phyloP scores from a whole-genome alignment of 1,140 invertebrate genomes.

The Drosophila novamexicana region DNA sequence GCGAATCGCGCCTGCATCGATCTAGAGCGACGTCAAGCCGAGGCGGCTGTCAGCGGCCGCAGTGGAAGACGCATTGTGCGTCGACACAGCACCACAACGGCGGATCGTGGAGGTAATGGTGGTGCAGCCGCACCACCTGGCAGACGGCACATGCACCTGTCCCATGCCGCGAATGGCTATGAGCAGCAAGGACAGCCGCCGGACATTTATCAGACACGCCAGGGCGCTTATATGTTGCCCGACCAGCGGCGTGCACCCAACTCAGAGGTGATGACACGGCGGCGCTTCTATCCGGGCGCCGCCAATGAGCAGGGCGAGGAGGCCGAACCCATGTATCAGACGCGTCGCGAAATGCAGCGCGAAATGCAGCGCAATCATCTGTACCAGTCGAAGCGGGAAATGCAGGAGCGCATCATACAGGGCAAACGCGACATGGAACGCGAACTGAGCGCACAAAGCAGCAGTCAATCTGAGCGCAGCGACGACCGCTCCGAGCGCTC shows the following conservation, averaged over 20 bases:
- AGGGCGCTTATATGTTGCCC: slow-evolving; percentile 78
- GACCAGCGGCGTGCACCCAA: slow-evolving; percentile 78
- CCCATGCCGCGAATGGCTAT: slow-evolving; percentile 23
- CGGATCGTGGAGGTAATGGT: slow-evolving; percentile 57
- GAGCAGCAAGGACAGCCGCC: slow-evolving; percentile 45
- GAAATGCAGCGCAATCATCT: slow-evolving; percentile 81
- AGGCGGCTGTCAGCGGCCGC: slow-evolving; percentile 49
- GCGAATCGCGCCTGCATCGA: slow-evolving; percentile 83
- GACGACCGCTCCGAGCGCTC: slow-evolving; percentile 71
- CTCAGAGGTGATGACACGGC: slow-evolving; percentile 77
- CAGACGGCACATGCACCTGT: slow-evolving; percentile 31
- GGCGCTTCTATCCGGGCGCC: slow-evolving; percentile 75
- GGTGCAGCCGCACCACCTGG: neutral
- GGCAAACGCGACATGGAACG: slow-evolving; percentile 80
- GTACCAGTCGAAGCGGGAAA: slow-evolving; percentile 80
- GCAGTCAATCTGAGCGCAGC: slow-evolving; percentile 65
- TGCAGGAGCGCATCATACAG: slow-evolving; percentile 81
- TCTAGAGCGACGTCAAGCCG: slow-evolving; percentile 76
- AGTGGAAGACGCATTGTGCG: slow-evolving; percentile 71
- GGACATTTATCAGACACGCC: slow-evolving; percentile 79
- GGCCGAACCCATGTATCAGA: slow-evolving; percentile 70
- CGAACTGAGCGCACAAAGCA: slow-evolving; percentile 74
- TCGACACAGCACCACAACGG: slow-evolving; percentile 82
- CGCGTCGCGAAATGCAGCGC: slow-evolving; percentile 76
- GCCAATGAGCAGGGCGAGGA: slow-evolving; percentile 75